Base-by-base conservation (phyloP, 2,113 vertebrate genomes). In the Speoplatyrhinus poulsoni region DNA sequence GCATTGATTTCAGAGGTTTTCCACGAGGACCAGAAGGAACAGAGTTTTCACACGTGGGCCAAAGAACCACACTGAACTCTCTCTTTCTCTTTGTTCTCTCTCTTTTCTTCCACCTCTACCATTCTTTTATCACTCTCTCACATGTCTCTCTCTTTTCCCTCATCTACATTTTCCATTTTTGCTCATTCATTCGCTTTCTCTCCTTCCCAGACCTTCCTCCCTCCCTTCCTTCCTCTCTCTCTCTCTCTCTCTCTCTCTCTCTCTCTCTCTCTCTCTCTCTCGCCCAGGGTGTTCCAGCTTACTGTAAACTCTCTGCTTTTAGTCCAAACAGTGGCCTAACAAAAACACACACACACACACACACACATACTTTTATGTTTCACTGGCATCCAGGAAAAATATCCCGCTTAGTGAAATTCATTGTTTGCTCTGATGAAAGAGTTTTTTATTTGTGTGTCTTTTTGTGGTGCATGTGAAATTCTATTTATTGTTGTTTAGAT, bases 21-120 rank as follows among this genome's bases (percentile, higher is more conserved):
- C 36, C 4, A 41, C 36, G 36, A 41, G 36, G 36, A 41, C 36
- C 36, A 41, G 36, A 8, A 41, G 36, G 36, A 41, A 41, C 7
- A 8, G 36, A 41, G 36, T 8, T 41, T 41, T 41, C 7, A 41
- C 36, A 41, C 7, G 36, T 0, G 6, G 36, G 7, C 4, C 36
- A 41, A 8, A 41, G 36, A 41, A 41, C 36, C 26, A 26, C 26
- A 26, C 3, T 1, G 19, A 3, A 2, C 68, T 17, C 64, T 13
- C 32, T n/a, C 52, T 15, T n/a, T 6, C n/a, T 15, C 52, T n/a
- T 15, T 54, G 47, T 10, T 50, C 13, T 50, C 49, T 50, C 49
- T 12, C n/a, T 61, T 46, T 33, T 15, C 64, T 62, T 6, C 7
- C 72, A 68, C 76, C 50, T 75, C 17, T 70, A n/a, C 62, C n/a